phyloP scores from a whole-genome alignment of 2,113 vertebrate genomes.

The Rhizomys pruinosus region DNA sequence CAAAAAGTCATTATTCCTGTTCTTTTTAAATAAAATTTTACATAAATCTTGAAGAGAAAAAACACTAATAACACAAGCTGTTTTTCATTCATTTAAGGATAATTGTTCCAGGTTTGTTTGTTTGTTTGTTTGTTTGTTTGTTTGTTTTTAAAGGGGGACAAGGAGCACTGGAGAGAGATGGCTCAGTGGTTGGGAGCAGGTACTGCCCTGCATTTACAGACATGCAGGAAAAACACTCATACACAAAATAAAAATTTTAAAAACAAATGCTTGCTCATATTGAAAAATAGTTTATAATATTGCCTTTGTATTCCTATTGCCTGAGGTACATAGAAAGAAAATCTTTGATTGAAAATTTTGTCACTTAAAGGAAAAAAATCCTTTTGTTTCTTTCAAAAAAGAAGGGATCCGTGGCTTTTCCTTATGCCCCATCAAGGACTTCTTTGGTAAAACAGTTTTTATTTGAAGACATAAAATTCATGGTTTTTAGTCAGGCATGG shows the following conservation, averaged over 20 bases:
- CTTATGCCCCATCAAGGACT: no score
- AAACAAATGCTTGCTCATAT: background rate
- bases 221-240: background rate
- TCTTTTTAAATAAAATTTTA: conserved; percentile 3
- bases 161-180: no score
- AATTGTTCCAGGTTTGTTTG: no score
- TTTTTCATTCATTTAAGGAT: no score
- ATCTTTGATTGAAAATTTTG: background rate
- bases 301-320: background rate
- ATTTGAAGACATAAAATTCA: no score
- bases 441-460: background rate
- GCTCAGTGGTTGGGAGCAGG: no score
- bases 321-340: background rate
- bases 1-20: background rate
- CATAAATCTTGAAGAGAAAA: conserved; percentile 14
- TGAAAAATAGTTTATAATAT: background rate
- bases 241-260: background rate
- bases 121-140: no score
- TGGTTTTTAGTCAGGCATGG: no score
- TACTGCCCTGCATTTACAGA: no score
- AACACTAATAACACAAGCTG: no score
- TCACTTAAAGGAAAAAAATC: background rate
- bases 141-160: background rate
- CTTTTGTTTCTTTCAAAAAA: conserved; percentile 46
- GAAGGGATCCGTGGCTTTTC: no score